Percentiles rank a stretch among this genome's conserved stretches.
Evolutionary conservation across 2,888 invertebrate genomes (phyloP).

Genomic region (Oscheius sp.): DNA sequence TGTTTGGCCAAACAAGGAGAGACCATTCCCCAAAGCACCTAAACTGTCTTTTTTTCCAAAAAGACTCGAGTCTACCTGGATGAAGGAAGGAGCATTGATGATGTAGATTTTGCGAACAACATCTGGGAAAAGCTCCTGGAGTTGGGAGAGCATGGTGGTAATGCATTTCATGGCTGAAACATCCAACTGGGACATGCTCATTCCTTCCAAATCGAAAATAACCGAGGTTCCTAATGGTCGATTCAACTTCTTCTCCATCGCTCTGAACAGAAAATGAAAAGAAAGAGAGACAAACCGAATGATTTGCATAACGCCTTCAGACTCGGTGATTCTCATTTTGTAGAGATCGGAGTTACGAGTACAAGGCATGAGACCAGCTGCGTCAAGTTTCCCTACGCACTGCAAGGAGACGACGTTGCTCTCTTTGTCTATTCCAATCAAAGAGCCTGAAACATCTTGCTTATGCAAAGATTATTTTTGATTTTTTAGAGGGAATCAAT

Average conservation of each 20-base stretch:
- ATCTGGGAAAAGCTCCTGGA: slow-evolving; percentile 67
- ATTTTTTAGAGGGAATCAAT: too few relatives aligned
- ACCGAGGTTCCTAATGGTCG: slow-evolving; percentile 61
- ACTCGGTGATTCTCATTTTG: slow-evolving; percentile 62
- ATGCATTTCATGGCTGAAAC: slow-evolving; percentile 57
- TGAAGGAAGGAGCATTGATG: slow-evolving; percentile 61
- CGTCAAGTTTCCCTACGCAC: slow-evolving; percentile 61
- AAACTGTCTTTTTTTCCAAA: background rate
- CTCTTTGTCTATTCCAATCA: slow-evolving; percentile 63
- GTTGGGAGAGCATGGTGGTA: slow-evolving; percentile 56
- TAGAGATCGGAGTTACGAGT: slow-evolving; percentile 59
- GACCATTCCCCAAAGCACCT: slow-evolving; percentile 61
- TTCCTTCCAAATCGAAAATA: slow-evolving; percentile 64
- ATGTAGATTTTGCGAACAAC: slow-evolving; percentile 63
- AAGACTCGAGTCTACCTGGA: slow-evolving; percentile 41
- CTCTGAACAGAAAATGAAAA: slow-evolving; percentile 22
- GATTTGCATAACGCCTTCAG: slow-evolving; percentile 65
- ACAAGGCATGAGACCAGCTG: slow-evolving; percentile 54
- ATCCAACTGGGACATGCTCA: slow-evolving; percentile 57
- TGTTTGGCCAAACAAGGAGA: slow-evolving; percentile 62
- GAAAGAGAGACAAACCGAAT: slow-evolving; percentile 40
- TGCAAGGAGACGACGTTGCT: slow-evolving; percentile 62
- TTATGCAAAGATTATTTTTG: too few relatives aligned
- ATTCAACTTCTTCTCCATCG: slow-evolving; percentile 51
- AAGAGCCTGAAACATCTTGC: slow-evolving; percentile 42